These are phyloP conservation scores for Gadopsis marmoratus DNA, from an alignment of 2,797 vertebrate species.

Conservation along the genomic window DNA sequence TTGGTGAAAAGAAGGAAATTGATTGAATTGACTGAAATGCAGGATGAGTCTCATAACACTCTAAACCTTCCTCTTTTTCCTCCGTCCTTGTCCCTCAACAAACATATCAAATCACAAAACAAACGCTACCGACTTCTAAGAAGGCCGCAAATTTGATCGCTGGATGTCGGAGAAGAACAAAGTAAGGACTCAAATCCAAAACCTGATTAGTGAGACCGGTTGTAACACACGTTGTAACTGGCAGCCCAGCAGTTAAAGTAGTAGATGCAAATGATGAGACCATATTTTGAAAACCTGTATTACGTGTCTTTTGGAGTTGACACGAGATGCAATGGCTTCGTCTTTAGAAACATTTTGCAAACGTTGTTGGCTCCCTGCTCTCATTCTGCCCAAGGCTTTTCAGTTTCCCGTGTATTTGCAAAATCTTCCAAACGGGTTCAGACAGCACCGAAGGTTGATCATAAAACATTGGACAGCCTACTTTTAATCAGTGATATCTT, in stretches of 20 bases:
- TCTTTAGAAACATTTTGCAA: not conserved
- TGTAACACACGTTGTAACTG: not conserved
- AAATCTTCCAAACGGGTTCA: constrained; percentile 2
- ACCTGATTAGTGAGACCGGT: not conserved
- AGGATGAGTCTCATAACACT: not conserved
- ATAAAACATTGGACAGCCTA: not conserved
- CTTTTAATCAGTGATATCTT: not conserved
- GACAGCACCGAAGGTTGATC: constrained; percentile 15
- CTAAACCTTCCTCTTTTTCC: not conserved
- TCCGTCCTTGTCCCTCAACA: not conserved
- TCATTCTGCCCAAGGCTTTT: not conserved
- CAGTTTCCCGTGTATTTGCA: constrained; percentile 5
- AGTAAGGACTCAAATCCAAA: not conserved
- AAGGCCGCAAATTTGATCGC: too few species aligned
- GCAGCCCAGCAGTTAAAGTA: constrained; percentile 13
- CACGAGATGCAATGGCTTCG: not conserved
- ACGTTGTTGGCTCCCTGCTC: not conserved
- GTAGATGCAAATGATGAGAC: not conserved
- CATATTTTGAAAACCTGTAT: not conserved
- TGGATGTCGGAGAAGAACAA: not conserved
- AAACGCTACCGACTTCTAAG: not conserved
- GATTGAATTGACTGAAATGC: not conserved
- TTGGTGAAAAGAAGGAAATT: not conserved
- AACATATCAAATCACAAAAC: not conserved
- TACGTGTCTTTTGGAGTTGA: not conserved